Percentiles rank a stretch among this genome's conserved stretches.
phyloP scores from a whole-genome alignment of 2,113 vertebrate species.

The Bathybates hornii region DNA sequence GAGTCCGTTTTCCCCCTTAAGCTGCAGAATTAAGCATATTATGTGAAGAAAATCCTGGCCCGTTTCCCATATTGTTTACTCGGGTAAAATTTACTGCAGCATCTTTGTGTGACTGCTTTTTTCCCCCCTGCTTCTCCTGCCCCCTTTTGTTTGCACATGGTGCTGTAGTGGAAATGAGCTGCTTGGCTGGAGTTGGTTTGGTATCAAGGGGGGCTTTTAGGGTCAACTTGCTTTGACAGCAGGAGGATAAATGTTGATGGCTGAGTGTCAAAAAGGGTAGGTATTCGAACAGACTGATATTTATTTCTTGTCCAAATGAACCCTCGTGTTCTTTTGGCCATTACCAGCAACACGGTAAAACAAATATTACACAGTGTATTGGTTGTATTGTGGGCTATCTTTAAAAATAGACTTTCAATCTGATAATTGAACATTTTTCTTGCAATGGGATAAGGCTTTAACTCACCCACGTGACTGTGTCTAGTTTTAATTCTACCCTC shows the following conservation, averaged over 20 bases:
- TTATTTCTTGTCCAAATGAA: constrained; percentile 39
- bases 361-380: neutral
- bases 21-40: constrained; percentile 45
- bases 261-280: constrained; percentile 40
- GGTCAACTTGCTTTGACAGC: constrained; percentile 45
- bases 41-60: constrained; percentile 48
- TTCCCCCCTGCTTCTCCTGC: neutral
- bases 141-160: constrained; percentile 50
- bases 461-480: neutral
- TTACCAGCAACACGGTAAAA: neutral
- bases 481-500: constrained; percentile 38
- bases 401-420: neutral
- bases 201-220: constrained; percentile 29
- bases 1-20: constrained; percentile 34
- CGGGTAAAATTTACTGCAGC: constrained; percentile 36
- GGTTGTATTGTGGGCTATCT: neutral
- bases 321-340: neutral
- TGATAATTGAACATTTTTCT: neutral
- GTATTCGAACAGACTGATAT: constrained; percentile 39
- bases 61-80: constrained; percentile 54
- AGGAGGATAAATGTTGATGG: constrained; percentile 40
- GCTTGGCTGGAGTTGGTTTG: constrained; percentile 44
- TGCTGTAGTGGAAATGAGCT: constrained; percentile 48
- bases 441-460: neutral
- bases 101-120: constrained; percentile 23